Conservation (phyloP, 2,797 vertebrate species). For the Discoglossus pictus region DNA sequence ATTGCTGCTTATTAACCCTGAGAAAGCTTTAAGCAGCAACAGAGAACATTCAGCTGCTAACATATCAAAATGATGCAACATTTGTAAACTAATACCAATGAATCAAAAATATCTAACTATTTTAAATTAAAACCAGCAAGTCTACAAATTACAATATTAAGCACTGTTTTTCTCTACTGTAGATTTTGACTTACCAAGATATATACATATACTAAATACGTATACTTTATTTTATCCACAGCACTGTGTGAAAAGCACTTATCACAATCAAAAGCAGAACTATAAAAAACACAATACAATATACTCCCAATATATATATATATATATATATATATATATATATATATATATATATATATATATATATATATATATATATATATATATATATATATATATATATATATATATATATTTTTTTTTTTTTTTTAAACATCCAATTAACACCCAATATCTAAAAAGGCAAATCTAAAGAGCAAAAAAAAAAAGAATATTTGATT, state of each 20-base stretch:
- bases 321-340: no score
- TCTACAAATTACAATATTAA: constrained; percentile 28
- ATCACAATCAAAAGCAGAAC: not conserved
- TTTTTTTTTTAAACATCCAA: constrained; percentile 15
- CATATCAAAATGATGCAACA: constrained; percentile 48
- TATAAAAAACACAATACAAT: constrained; percentile 20
- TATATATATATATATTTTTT: no score
- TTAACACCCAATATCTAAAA: not conserved
- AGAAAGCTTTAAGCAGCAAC: constrained; percentile 61
- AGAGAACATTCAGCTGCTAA: constrained; percentile 39
- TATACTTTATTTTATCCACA: constrained; percentile 14
- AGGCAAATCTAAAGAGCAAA: not conserved
- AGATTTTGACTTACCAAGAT: not conserved
- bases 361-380: no score
- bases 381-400: no score
- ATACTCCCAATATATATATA: constrained; percentile 7
- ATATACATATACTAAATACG: constrained; percentile 17
- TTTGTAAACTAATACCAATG: constrained; percentile 4
- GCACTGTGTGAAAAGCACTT: constrained; percentile 25
- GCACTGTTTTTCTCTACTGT: constrained; percentile 15
- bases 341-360: no score
- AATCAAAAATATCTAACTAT: constrained; percentile 3
- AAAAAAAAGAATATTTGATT: not conserved
- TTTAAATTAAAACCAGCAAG: constrained; percentile 14
- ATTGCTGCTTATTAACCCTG: constrained; percentile 61